Evolutionary conservation across 53 echinoderm and acorn worm genomes (phyloP).

Genomic region (Patiria pectinifera): DNA sequence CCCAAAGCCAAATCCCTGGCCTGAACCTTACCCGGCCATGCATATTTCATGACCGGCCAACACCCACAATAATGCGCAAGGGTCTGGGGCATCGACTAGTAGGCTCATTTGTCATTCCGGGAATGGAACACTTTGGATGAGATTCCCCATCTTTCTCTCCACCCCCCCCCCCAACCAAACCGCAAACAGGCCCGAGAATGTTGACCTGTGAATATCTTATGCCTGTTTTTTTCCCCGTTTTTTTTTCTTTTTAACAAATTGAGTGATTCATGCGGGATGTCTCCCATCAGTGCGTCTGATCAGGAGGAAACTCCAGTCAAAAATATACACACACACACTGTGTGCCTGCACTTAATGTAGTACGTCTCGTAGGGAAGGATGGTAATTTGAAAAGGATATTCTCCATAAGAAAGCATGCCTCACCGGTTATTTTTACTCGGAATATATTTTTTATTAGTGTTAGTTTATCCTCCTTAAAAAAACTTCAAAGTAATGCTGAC

Average conservation of each 20-base stretch:
- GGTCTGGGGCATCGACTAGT: not conserved
- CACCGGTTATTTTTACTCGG: conserved; percentile 46
- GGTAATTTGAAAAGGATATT: conserved; percentile 64
- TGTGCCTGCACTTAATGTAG: conserved; percentile 30
- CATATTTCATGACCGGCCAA: conserved; percentile 64
- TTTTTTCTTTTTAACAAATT: not conserved
- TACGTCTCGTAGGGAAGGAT: conserved; percentile 31
- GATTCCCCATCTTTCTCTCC: not conserved
- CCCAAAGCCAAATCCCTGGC: conserved; percentile 36
- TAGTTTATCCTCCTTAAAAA: no score
- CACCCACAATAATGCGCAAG: conserved; percentile 33
- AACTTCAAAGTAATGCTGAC: no score
- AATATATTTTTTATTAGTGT: not conserved
- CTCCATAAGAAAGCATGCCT: conserved; percentile 50
- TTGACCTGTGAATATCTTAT: conserved; percentile 38
- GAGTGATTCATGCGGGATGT: conserved; percentile 57
- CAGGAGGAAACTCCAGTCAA: conserved; percentile 48
- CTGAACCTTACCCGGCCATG: conserved; percentile 14
- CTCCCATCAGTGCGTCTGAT: conserved; percentile 20
- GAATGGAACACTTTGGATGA: conserved; percentile 34
- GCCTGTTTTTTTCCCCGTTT: not conserved
- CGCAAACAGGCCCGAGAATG: not conserved
- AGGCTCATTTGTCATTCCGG: conserved; percentile 45
- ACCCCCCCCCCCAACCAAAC: not conserved
- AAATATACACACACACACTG: conserved; percentile 14